A percentile compares a stretch with the other conserved stretches of the same genome.
Conservation (phyloP, 1,140 invertebrate genomes). For the Whitmania pigra region DNA sequence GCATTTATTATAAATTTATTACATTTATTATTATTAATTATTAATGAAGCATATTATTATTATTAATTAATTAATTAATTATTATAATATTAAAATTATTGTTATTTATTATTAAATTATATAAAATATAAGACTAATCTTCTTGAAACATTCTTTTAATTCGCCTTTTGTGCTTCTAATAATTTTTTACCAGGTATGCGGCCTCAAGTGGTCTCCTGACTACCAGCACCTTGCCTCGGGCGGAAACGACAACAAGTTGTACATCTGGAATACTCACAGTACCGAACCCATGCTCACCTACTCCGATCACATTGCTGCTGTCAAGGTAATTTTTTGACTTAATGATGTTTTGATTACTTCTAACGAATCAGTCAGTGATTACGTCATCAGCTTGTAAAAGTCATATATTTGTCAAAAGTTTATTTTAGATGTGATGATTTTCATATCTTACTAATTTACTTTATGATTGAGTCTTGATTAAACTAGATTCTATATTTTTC, state of each 20-base stretch:
- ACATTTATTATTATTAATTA: background rate
- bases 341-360: too few relatives aligned
- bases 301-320: constrained; percentile 91
- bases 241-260: constrained; percentile 95
- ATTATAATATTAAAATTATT: background rate
- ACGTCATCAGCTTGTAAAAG: too few relatives aligned
- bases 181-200: constrained; percentile 58
- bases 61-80: background rate
- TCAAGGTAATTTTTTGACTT: constrained; percentile 38
- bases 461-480: too few relatives aligned
- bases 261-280: constrained; percentile 85
- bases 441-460: too few relatives aligned
- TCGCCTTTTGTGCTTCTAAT: background rate
- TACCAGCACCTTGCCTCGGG: constrained; percentile 94
- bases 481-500: too few relatives aligned
- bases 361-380: too few relatives aligned
- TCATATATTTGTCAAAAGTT: too few relatives aligned
- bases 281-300: constrained; percentile 64
- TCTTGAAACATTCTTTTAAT: background rate
- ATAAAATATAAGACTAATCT: too few relatives aligned
- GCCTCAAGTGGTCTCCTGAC: constrained; percentile 98
- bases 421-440: too few relatives aligned
- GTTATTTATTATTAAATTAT: too few relatives aligned
- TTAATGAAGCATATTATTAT: too few relatives aligned
- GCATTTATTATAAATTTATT: background rate